A percentile compares a stretch with the other conserved stretches of the same genome.
Conservation (phyloP, 2,113 vertebrate species). For the Toxostoma redivivum region DNA sequence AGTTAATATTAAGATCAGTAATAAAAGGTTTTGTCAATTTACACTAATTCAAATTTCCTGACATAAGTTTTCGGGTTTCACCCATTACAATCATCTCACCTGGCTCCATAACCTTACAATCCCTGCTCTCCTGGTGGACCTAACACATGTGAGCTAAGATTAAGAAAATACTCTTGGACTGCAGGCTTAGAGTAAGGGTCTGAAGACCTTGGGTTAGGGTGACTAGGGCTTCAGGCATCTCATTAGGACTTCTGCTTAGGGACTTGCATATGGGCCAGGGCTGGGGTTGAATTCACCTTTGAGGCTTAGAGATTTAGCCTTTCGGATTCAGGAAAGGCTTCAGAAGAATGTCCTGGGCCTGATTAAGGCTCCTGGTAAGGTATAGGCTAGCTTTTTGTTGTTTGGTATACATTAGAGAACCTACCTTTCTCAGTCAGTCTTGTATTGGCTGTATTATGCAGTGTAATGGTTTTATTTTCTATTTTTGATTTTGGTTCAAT, state of each 20-base stretch:
- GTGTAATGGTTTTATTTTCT: not conserved
- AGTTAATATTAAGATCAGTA: not conserved
- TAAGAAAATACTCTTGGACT: not conserved
- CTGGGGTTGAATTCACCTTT: not conserved
- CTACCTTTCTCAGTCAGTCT: not conserved
- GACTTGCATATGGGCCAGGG: not conserved
- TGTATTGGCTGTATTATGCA: not conserved
- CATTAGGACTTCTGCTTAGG: not conserved
- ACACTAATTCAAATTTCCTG: not conserved
- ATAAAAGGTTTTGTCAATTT: not conserved
- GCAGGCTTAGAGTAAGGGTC: not conserved
- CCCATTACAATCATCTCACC: not conserved
- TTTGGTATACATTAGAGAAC: not conserved
- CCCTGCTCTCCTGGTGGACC: not conserved
- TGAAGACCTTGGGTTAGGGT: not conserved
- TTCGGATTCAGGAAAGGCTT: not conserved
- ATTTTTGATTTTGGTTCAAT: not conserved
- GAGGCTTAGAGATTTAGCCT: not conserved
- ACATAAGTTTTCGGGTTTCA: not conserved
- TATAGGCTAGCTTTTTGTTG: not conserved
- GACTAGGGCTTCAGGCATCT: not conserved
- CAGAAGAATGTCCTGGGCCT: not conserved
- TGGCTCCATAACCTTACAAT: not conserved
- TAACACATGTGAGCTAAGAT: not conserved
- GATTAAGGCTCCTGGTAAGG: not conserved